Percentiles rank a stretch among this genome's conserved stretches.
Conservation (phyloP, 1,140 invertebrate genomes). For the Delia radicum region DNA sequence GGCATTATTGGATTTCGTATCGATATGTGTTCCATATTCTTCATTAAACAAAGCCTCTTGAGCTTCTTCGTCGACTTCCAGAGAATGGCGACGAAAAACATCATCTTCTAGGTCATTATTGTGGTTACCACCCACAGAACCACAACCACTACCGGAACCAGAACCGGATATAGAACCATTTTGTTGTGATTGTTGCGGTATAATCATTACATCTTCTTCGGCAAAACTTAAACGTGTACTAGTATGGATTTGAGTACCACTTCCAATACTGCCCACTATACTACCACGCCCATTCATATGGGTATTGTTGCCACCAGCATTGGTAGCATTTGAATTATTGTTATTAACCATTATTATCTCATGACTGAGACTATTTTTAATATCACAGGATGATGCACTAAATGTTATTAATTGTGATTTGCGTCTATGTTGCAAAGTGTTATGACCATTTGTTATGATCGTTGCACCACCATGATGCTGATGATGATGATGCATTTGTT, state of each 20-base stretch:
- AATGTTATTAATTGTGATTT: constrained; percentile 53
- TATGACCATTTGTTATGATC: constrained; percentile 39
- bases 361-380: constrained; percentile 53
- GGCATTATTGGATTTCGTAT: constrained; percentile 47
- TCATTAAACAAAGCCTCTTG: constrained; percentile 57
- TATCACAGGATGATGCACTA: constrained; percentile 52
- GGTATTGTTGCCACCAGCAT: not conserved
- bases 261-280: constrained; percentile 32
- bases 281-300: constrained; percentile 11
- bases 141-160: constrained; percentile 33
- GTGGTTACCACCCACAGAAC: constrained; percentile 29
- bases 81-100: constrained; percentile 45
- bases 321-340: constrained; percentile 8
- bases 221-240: constrained; percentile 45
- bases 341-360: constrained; percentile 41
- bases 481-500: not conserved
- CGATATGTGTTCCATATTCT: constrained; percentile 59
- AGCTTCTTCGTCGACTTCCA: constrained; percentile 55
- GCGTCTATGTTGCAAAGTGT: constrained; percentile 46
- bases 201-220: constrained; percentile 52
- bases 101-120: constrained; percentile 39
- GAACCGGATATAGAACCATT: constrained; percentile 23
- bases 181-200: constrained; percentile 25
- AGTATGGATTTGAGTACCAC: constrained; percentile 5
- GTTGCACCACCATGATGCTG: not conserved